These are phyloP conservation scores for Acanthornis magna DNA, from an alignment of 2,797 vertebrate species.

Conservation along the genomic window DNA sequence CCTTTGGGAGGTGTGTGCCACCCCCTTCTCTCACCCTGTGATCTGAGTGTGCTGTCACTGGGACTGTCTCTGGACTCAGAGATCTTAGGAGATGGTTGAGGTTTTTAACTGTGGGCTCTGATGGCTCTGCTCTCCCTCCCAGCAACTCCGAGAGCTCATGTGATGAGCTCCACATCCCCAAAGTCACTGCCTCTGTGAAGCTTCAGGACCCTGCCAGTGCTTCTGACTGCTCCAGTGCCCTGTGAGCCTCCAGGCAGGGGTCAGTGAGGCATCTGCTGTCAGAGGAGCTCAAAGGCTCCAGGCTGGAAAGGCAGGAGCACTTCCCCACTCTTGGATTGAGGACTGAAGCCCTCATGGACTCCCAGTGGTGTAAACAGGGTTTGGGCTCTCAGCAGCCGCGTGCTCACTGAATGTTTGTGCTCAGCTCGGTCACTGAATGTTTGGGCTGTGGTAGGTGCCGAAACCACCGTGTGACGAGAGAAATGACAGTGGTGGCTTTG, in stretches of 20 bases:
- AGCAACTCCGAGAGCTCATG: neutral
- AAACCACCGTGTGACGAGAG: fast-evolving
- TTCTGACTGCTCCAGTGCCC: slow-evolving; percentile 6
- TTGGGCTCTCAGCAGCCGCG: neutral
- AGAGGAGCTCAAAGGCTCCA: neutral
- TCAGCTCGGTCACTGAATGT: fast-evolving
- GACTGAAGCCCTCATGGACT: neutral
- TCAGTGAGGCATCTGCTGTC: neutral
- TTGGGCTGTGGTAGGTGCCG: neutral
- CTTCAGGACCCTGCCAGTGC: neutral
- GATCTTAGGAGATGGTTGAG: neutral
- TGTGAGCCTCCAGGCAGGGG: neutral
- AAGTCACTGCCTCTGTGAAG: slow-evolving; percentile 28
- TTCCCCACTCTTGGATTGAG: neutral
- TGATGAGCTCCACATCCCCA: slow-evolving; percentile 62
- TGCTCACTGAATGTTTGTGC: fast-evolving
- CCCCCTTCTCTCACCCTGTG: neutral
- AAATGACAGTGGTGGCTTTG: neutral
- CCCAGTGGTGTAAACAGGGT: neutral
- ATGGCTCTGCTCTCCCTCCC: neutral
- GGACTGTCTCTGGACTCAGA: neutral
- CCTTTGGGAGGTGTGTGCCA: neutral
- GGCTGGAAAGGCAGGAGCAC: neutral
- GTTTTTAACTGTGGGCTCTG: neutral
- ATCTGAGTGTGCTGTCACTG: fast-evolving